These are phyloP conservation scores for Anseranas semipalmata DNA, from an alignment of 2,113 vertebrate genomes.

Conservation along the genomic window DNA sequence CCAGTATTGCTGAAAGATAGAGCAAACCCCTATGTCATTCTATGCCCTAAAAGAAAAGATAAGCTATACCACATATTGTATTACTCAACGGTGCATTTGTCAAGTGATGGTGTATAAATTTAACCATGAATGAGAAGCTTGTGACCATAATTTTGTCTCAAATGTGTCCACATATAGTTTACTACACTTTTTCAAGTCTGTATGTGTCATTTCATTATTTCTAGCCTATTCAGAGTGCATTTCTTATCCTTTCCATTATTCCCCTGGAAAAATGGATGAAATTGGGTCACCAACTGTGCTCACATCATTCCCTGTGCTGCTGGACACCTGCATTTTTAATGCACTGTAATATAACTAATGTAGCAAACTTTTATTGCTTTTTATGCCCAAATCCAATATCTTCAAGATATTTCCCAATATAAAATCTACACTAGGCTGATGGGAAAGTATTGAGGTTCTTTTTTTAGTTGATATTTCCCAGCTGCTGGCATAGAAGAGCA, in stretches of 20 bases:
- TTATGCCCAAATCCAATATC: background rate
- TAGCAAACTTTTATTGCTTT: background rate
- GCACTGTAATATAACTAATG: background rate
- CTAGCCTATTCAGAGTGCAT: background rate
- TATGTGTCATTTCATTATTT: background rate
- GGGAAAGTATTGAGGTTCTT: background rate
- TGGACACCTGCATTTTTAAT: conserved; percentile 6
- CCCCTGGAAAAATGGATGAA: background rate
- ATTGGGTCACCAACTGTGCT: background rate
- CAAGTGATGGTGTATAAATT: background rate
- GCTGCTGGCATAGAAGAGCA: background rate
- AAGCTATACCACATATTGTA: background rate
- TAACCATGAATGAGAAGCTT: background rate
- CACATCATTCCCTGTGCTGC: background rate
- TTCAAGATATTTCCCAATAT: background rate
- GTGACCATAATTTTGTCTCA: background rate
- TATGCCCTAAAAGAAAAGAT: background rate
- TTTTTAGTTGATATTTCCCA: background rate
- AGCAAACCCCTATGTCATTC: background rate
- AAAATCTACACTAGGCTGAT: background rate
- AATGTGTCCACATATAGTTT: background rate
- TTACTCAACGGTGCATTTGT: background rate
- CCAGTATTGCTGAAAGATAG: background rate
- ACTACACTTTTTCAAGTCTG: background rate
- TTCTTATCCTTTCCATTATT: conserved; percentile 18